Evolutionary conservation across 64 coral and sea anemone genomes (phyloP), one percentile per base, ranked within the genome.

Genomic region (Catalaphyllia jardinei): DNA sequence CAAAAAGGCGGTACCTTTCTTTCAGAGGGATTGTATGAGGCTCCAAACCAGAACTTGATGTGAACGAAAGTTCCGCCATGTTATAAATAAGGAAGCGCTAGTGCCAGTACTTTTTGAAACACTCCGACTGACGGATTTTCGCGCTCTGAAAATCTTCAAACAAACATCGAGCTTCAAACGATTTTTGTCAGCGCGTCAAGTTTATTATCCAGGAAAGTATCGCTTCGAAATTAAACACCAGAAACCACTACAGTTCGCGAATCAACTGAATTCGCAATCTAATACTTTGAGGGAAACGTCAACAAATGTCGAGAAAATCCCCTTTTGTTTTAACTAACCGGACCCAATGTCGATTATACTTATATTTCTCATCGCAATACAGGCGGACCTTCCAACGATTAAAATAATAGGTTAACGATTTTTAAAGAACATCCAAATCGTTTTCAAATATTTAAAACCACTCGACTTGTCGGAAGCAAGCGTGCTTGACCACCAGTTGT

Each of bases 61-160:
- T n/a, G 30, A 89, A 93, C 17, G 86, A 83, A 24, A 93, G 87
- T 35, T 93, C 87, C 78, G 87, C 92, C 92, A 93, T 93, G 78
- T 89, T 93, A 71, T 75, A 93, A 92, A 82, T 28, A 88, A 73
- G 74, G 55, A 57, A 89, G 77, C 65, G 20, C 29, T 88, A 72
- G 88, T 49, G 87, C 69, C 67, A 60, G 65, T 78, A 77, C 92
- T 9, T 88, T 76, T 54, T 29, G 10, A 19, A 74, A 8, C n/a
- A 20, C 61, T 35, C 30, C 5, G 57, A 10, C 27, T 10, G 49
- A 22, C 62, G 31, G n/a, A 67, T 50, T 67, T 65, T 22, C 4
- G 3, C 25, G 65, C 65, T 11, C 65, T 11, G 22, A 69, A 69
- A 69, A n/a, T 14, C 54, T 57, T 57, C 42, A 46, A 46, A 46